Base-by-base conservation (phyloP, 2,797 vertebrate species). In the Acestrorhynchus altus region DNA sequence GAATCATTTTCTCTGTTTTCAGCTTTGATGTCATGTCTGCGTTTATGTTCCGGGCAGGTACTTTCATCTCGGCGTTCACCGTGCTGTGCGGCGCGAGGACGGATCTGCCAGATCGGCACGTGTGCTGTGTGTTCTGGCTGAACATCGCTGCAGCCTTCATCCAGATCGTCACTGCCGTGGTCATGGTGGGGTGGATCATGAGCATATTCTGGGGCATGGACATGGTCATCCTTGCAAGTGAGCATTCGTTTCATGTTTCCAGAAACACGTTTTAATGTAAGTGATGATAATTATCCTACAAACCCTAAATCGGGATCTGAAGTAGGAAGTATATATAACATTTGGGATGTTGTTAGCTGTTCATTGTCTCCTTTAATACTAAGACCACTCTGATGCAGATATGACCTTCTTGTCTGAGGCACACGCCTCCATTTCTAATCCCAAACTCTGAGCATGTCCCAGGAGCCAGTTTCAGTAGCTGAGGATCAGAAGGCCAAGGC, bases 191-290 rank as follows among this genome's bases (percentile, higher is more conserved):
- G 70, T 99, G 98, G 98, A 98, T 99, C 90, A 99, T 99, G 97
- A 99, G 97, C 89, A 99, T 99, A 94, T 99, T 99, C 85, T 99
- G 98, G 98, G 98, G 98, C 57, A 99, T 99, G 98, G 98, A 99
- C 92, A 99, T 99, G 98, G 98, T 99, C 90, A 98, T 99, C 84
- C 93, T 99, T 0, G 96, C 98, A 88, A 99, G 98, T 99, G 91
- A 95, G 98, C 94, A 87, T 67, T 35, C 5, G 35, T 0, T 0
- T 10, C 6, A 18, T 16, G 31, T 15, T 0, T 69, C 7, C 9
- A 44, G 6, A 75, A 44, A 28, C 24, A 46, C n/a, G 39, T 13
- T 6, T 2, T 35, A 35, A 35, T 35, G 31, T 35, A 2, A 35
- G 6, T 28, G 4, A 26, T 64, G 39, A 22, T 15, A 8, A 46